Evolutionary conservation across 2,888 invertebrate species (phyloP), one percentile per base, ranked within the genome.

Genomic region (Eurytoma adleriae): DNA sequence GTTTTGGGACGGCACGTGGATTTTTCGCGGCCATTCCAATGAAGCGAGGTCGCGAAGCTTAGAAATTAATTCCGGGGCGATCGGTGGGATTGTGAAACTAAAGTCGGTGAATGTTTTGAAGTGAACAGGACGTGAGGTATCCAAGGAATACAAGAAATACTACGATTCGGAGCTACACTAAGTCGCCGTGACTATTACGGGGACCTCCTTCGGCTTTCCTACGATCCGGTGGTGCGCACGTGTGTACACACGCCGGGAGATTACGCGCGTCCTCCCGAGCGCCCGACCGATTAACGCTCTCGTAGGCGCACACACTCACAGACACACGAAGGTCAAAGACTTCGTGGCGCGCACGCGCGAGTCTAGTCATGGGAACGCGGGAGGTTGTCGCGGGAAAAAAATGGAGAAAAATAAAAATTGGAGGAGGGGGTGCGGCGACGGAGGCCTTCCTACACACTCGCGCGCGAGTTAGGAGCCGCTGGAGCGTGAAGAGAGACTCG

Each of bases 401-500:
- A 30, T 30, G n/a, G 30, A 30, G 30, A 18, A 48, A 64, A n/a
- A 62, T 14, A 27, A 14, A 40, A n/a, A 40, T 40, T 40, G n/a
- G n/a, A 40, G 40, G 64, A 20, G 40, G 40, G 40, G 62, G 64
- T 18, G 40, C 20, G 59, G 18, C 16, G 64, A 62, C 61, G 14
- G 3, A 16, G 61, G 16, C 64, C 64, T 64, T 40, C 7, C 16
- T 40, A 18, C 40, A 48, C 40, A 40, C 2, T 12, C 64, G 30
- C 16, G 18, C 16, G 18, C 10, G 40, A 18, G 64, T n/a, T 64
- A 48, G 64, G 3, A 18, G 48, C n/a, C 64, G 64, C 48, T 64
- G n/a, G 64, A 48, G 62, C 62, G 62, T 30, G 62, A 62, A 62
- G 13, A 14, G 27, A 27, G 40, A 27, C 62, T 62, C 68, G 75